Conservation (phyloP, 2,113 vertebrate species). For the Onychorhynchus coronatus region DNA sequence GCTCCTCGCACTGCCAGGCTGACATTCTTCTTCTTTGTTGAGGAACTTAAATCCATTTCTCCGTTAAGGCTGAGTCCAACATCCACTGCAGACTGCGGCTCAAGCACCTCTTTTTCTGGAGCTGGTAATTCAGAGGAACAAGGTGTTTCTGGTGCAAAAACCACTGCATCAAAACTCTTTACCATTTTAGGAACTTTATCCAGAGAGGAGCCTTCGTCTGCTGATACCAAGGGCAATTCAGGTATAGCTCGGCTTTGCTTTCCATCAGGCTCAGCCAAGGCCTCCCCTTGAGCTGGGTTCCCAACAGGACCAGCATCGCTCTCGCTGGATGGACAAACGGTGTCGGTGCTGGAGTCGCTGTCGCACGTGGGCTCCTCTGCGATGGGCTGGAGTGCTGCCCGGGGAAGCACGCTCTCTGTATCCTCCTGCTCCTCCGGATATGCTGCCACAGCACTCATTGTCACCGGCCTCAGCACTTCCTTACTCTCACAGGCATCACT, state of each 20-base stretch:
- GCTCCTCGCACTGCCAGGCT: neutral
- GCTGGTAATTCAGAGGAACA: neutral
- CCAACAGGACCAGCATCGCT: neutral
- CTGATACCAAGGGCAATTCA: neutral
- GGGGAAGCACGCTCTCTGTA: neutral
- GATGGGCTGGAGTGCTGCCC: constrained; percentile 2
- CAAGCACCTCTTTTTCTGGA: neutral
- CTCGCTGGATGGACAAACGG: rapidly evolving
- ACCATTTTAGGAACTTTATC: constrained; percentile 53
- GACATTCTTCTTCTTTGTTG: neutral
- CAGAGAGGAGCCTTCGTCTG: constrained; percentile 7
- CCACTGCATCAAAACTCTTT: neutral
- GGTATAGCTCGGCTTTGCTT: neutral
- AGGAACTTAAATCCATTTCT: neutral
- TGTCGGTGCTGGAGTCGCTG: constrained; percentile 46
- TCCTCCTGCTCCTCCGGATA: neutral
- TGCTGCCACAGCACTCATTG: rapidly evolving
- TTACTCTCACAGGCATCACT: neutral
- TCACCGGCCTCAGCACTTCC: neutral
- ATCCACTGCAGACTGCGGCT: neutral
- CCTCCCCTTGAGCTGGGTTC: neutral
- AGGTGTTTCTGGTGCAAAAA: neutral
- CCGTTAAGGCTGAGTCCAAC: neutral
- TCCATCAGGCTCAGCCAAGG: neutral
- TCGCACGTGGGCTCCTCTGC: constrained; percentile 41